Evolutionary conservation across 2,113 vertebrate genomes (phyloP), one percentile per base, ranked within the genome.

Genomic region (Pachypanchax playfairii): DNA sequence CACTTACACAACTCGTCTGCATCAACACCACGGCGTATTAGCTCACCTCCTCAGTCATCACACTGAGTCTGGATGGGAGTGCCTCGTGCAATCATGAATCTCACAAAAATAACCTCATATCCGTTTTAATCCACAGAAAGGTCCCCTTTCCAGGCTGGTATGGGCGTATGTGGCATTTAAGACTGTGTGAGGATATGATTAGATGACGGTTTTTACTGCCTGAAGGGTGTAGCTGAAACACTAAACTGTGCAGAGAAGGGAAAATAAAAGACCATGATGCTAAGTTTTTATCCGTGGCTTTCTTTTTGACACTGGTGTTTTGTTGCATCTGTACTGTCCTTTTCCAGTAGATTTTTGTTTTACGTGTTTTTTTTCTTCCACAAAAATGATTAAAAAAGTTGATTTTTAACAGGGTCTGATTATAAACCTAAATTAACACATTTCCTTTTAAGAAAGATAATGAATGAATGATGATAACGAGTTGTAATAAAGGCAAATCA

Each of bases 131-230:
- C 84, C 80, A 46, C 70, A 82, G 85, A 87, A 88, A 83, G 73
- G 79, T 80, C 70, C 85, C 78, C 79, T 83, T 90, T 90, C 74
- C 73, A 84, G 66, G 78, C 85, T 85, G 82, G 79, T 80, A 80
- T 84, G 91, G 89, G 87, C 82, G 88, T 91, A 85, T 76, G 71
- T 84, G 85, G 77, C 75, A 83, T 88, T 90, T 89, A 88, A 84
- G 79, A 88, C 85, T 87, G 74, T 72, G 79, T 53, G 77, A 89
- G 83, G 81, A 87, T 85, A 87, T 86, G 84, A 87, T 90, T 89
- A 89, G 85, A 90, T 90, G 87, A 89, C 85, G 79, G 87, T 73
- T 90, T 89, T 91, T 88, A 90, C 86, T 72, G 85, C 80, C 84
- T 76, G 33, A 55, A 88, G 90, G 88, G 87, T 86, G 89, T 89